Evolutionary conservation across 2,888 invertebrate species (phyloP).

Genomic region (Coelopa pilipes): DNA sequence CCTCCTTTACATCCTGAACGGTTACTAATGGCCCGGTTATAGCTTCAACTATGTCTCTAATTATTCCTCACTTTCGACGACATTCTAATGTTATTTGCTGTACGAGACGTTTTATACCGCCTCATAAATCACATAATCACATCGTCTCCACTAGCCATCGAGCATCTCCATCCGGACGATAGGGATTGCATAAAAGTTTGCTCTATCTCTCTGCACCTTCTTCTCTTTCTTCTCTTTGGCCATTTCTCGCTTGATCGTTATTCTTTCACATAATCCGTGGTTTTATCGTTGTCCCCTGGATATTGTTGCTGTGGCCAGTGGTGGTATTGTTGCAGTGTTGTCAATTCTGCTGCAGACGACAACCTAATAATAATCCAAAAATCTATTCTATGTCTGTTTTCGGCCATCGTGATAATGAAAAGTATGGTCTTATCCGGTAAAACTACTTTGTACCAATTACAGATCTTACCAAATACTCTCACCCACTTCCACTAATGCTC

Average conservation of each 20-base stretch:
- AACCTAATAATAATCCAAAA: slow-evolving; percentile 46
- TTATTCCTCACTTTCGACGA: too few species aligned
- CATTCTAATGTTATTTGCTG: too few species aligned
- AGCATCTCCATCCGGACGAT: too few species aligned
- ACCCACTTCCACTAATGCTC: background rate
- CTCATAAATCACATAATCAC: too few species aligned
- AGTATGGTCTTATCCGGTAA: slow-evolving; percentile 49
- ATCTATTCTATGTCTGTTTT: slow-evolving; percentile 46
- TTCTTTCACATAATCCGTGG: background rate
- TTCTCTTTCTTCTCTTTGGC: background rate
- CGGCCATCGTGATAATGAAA: slow-evolving; percentile 47
- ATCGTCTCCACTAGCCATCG: too few species aligned
- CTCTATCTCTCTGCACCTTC: background rate
- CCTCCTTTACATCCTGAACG: too few species aligned
- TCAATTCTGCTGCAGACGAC: slow-evolving; percentile 31
- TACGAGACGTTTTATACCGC: too few species aligned
- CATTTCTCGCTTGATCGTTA: background rate
- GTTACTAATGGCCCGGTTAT: too few species aligned
- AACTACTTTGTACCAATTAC: slow-evolving; percentile 50
- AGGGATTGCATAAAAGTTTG: background rate
- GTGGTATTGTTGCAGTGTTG: background rate
- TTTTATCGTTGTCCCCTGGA: background rate
- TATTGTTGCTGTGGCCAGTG: too few species aligned
- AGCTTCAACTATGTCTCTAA: too few species aligned
- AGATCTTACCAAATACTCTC: slow-evolving; percentile 27